Base-by-base conservation (phyloP, 2,797 vertebrate genomes). In the Diplodus sargus region DNA sequence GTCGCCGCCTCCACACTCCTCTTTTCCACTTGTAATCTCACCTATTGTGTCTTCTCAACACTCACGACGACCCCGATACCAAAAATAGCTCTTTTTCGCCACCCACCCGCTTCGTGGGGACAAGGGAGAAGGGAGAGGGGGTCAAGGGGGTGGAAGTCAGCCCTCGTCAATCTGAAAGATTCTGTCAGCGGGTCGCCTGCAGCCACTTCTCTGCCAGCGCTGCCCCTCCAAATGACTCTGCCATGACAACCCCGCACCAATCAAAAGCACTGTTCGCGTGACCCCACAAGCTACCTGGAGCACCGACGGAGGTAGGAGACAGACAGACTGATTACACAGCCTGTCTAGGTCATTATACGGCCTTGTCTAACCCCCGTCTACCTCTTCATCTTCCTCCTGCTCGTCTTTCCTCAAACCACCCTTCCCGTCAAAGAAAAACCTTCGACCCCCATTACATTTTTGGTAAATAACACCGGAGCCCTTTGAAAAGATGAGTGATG, bases 231-330 rank as follows among this genome's bases (percentile, higher is more conserved):
- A 90, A 92, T 89, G 85, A 85, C 74, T 83, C 66, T 8, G 52
- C 79, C 78, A 84, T 87, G 90, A 83, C 88, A 87, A 83, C 85
- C 74, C 66, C 52, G 76, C 63, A 87, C 91, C 89, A 92, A 92
- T 92, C 89, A 92, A 88, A 85, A 45, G 25, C 73, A 6, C 61
- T 63, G 79, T 84, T 86, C 73, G 39, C 42, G 47, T 90, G 90
- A 92, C 89, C 87, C 74, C 73, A 77, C 48, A 7, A 80, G 86
- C 64, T 83, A 86, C 87, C 87, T 63, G 73, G 66, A 74, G 79
- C 79, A 70, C 22, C 28, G 17, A 66, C 23, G 56, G 79, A 87
- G 82, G 72, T 79, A 74, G 69, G 59, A 87, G 74, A 84, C 77
- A 85, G 86, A 87, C 89, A 67, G 88, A 74, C 73, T 71, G 87